Percentiles rank a stretch among this genome's conserved stretches.
phyloP scores from a whole-genome alignment of 2,113 vertebrate species.

The Malurus elegans region DNA sequence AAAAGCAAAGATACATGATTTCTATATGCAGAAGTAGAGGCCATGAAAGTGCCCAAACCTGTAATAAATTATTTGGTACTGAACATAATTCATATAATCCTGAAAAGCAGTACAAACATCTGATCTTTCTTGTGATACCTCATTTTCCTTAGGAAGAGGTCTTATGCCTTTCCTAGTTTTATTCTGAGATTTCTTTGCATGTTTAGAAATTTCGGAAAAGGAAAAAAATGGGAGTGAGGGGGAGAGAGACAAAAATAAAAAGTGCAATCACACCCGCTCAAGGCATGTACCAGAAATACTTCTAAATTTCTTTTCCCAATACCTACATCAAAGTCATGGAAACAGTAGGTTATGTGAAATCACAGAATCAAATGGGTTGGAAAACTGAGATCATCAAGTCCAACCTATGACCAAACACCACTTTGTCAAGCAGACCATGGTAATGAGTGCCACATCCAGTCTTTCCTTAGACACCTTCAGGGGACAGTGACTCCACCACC shows the following conservation, averaged over 20 bases:
- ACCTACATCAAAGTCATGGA: background rate
- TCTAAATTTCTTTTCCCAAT: background rate
- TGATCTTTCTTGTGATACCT: background rate
- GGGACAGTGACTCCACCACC: rapidly evolving
- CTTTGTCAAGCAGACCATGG: no score
- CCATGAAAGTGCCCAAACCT: background rate
- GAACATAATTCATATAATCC: background rate
- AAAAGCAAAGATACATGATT: background rate
- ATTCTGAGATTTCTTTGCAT: background rate
- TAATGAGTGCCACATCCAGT: background rate
- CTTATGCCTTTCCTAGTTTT: background rate
- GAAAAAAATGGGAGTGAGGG: rapidly evolving
- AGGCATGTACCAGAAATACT: background rate
- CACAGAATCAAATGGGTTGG: background rate
- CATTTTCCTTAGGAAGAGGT: background rate
- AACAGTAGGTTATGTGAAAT: background rate
- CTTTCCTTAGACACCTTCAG: background rate
- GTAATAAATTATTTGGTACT: background rate
- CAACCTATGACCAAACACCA: background rate
- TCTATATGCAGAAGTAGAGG: background rate
- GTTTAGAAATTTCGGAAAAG: background rate
- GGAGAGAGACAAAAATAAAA: background rate
- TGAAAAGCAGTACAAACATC: background rate
- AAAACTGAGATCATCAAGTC: background rate
- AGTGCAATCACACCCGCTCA: background rate